These are phyloP conservation scores for Neolamprologus modestus DNA, from an alignment of 2,113 vertebrate genomes.

Conservation along the genomic window DNA sequence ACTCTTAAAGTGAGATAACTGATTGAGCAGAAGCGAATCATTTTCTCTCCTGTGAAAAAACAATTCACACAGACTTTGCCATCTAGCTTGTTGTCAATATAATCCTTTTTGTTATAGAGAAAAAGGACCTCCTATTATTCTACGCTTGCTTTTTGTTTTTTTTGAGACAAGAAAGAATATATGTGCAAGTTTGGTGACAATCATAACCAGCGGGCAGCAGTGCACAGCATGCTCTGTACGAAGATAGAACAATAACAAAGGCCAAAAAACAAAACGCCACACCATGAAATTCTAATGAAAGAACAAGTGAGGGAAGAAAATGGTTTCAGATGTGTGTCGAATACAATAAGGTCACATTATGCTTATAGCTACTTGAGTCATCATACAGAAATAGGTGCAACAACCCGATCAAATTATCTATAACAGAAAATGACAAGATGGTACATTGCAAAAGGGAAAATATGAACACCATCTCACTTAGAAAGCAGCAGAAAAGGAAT, in stretches of 20 bases:
- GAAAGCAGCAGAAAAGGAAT: not conserved
- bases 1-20: not conserved
- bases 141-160: not conserved
- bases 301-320: not conserved
- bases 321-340: conserved; percentile 32
- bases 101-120: not conserved
- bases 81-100: not conserved
- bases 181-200: not conserved
- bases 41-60: not conserved
- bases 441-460: not conserved
- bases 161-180: not conserved
- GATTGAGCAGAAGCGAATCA: not conserved
- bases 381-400: not conserved
- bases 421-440: not conserved
- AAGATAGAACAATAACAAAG: not conserved
- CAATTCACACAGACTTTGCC: not conserved
- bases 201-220: conserved; percentile 1
- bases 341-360: conserved; percentile 46
- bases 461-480: not conserved
- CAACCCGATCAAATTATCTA: conserved; percentile 26
- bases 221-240: not conserved
- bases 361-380: conserved; percentile 23
- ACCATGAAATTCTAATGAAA: conserved; percentile 20
- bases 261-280: not conserved
- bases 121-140: not conserved